Base-by-base conservation (phyloP, 2,113 vertebrate species). In the Antechinus stuartii region DNA sequence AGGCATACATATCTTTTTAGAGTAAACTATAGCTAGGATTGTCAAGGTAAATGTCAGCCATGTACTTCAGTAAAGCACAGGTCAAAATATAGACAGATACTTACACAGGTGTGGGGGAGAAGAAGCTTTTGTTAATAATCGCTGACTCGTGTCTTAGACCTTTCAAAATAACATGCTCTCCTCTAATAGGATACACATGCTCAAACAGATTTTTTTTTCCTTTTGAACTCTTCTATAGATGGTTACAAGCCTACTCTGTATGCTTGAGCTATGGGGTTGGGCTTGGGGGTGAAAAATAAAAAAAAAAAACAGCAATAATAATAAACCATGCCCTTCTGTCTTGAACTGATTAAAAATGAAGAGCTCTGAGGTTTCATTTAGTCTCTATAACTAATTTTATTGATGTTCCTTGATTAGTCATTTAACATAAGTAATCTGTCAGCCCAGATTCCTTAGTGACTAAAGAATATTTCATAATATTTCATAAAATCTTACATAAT, bases 101-200 rank as follows among this genome's bases (percentile, higher is more conserved):
- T 91, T 68, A 76, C 0, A 93, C 25, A 76, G 94, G 26, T 53
- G 91, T 46, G n/a, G 68, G n/a, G 19, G 12, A 68, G 61, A 2
- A 94, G 89, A 97, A 94, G 95, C n/a, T 89, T 92, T 95, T 95
- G 0, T 53, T 96, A 84, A 23, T 61, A 84, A 84, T 91, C 7
- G 27, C 93, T 93, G 47, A 95, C 35, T 97, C 46, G 30, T 91
- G n/a, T 92, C 55, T 55, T 91, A 91, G 47, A 52, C 27, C n/a
- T 92, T 53, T 93, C 93, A 95, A 14, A 92, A 56, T 76, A 55
- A 55, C 14, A 84, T 53, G n/a, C 0, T 68, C n/a, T 97, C 47
- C 19, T 68, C 94, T 96, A 93, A 2, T 93, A 84, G 92, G 47
- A 30, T 90, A 52, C 24, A 91, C 8, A 93, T 8, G 12, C 49